Base-by-base conservation (phyloP, 2,797 vertebrate species). In the Leuciscus waleckii region DNA sequence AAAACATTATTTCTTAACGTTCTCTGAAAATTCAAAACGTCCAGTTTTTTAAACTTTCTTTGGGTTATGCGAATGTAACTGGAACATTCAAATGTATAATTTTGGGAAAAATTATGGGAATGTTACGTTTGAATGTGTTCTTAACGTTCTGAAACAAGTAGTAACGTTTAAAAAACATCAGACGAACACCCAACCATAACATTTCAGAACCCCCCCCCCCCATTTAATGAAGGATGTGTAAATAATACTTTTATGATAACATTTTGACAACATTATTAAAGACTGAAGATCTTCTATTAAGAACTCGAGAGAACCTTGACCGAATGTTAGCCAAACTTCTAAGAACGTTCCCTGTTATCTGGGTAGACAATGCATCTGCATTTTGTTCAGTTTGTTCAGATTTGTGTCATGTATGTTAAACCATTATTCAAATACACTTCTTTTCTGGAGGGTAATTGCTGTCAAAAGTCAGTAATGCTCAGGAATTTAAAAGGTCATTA, bases 361-460 rank as follows among this genome's bases (percentile, higher is more conserved):
- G 58, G 58, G 4, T n/a, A 13, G 23, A 26, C 56, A 41, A 7
- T 23, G n/a, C n/a, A n/a, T 54, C n/a, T 11, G 17, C 2, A 70
- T 56, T 49, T 51, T 29, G 71, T 29, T 29, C 49, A 21, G 37
- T 58, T 73, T 83, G 29, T 8, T 51, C 54, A 49, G 16, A 35
- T 73, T 63, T 74, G 37, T 73, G n/a, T 23, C n/a, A 35, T 61
- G 39, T 63, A 49, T 49, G 46, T 49, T 35, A 23, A 43, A 54
- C 23, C 67, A 41, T 39, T 17, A 71, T 17, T 43, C 26, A 51
- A 74, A 23, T n/a, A 14, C 32, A 4, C 32, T 82, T 41, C 9
- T n/a, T 43, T n/a, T 82, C 69, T 68, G 37, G 14, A 80, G 63
- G 46, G 19, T 37, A 39, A 81, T 39, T 51, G 21, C 79, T 81